A percentile compares a stretch with the other conserved stretches of the same genome.
Conservation (phyloP, 1,140 invertebrate species). For the Vanessa atalanta region DNA sequence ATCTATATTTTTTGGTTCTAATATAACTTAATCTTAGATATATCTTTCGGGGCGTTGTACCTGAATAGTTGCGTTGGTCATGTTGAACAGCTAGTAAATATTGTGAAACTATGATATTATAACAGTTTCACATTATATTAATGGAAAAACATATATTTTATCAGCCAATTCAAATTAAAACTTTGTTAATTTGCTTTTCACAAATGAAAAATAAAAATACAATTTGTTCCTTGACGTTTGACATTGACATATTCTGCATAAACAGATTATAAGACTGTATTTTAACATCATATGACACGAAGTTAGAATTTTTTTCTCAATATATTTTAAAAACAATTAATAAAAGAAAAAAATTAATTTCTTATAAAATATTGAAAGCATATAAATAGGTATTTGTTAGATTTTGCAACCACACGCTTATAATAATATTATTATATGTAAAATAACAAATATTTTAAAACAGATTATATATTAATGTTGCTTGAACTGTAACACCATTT, state of each 20-base stretch:
- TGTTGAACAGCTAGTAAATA: slow-evolving; percentile 26
- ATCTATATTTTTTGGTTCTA: no score
- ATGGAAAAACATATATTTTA: neutral
- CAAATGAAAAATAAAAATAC: no score
- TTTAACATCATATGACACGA: no score
- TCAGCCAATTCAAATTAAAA: neutral
- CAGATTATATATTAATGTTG: slow-evolving; percentile 14
- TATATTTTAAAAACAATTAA: no score
- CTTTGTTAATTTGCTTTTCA: neutral
- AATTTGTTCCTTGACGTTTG: no score
- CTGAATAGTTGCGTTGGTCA: slow-evolving; percentile 74
- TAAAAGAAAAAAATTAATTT: neutral
- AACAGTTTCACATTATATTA: neutral
- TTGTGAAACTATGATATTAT: neutral
- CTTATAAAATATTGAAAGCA: neutral
- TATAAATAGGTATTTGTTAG: neutral
- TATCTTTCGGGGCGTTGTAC: slow-evolving; percentile 39
- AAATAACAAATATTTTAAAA: neutral
- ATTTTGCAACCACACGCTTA: no score
- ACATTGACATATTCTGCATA: no score
- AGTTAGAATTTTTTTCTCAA: no score
- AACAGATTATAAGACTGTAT: no score
- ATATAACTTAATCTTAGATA: neutral
- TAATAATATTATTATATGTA: no score
- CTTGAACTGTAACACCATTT: neutral